Evolutionary conservation across 2,888 invertebrate species (phyloP).

Genomic region (Cheilosia impressa): DNA sequence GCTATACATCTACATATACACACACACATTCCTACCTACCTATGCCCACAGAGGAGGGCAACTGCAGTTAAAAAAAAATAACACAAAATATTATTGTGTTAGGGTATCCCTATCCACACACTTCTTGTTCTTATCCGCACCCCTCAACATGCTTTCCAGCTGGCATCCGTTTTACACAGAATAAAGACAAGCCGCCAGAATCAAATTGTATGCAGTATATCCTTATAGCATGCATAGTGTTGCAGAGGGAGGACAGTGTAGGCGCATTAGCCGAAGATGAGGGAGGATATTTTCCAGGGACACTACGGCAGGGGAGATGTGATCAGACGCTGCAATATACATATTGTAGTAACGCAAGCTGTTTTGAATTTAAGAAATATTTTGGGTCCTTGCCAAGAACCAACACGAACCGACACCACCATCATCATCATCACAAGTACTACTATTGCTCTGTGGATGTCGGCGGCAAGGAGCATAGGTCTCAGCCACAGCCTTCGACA

Average conservation of each 20-base stretch:
- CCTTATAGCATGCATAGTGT: slow-evolving; percentile 20
- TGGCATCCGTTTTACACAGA: slow-evolving; percentile 46
- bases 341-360: slow-evolving; percentile 72
- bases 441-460: slow-evolving; percentile 11
- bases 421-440: not conserved
- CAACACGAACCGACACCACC: slow-evolving; percentile 23
- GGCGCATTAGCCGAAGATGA: slow-evolving; percentile 50
- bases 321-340: slow-evolving; percentile 64
- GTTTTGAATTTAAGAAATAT: slow-evolving; percentile 72
- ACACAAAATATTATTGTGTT: slow-evolving; percentile 63
- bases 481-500: slow-evolving; percentile 29
- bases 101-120: slow-evolving; percentile 63
- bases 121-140: slow-evolving; percentile 28
- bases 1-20: slow-evolving; percentile 39
- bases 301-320: slow-evolving; percentile 27
- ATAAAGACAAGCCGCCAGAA: slow-evolving; percentile 68
- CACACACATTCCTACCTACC: slow-evolving; percentile 16
- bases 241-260: not conserved
- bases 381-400: slow-evolving; percentile 70
- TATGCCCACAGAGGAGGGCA: not conserved
- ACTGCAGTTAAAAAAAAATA: slow-evolving; percentile 10
- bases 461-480: slow-evolving; percentile 33
- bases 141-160: not conserved
- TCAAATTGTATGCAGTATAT: slow-evolving; percentile 70
- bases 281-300: slow-evolving; percentile 23